Conservation (phyloP, 2,113 vertebrate species). For the Equus quagga region DNA sequence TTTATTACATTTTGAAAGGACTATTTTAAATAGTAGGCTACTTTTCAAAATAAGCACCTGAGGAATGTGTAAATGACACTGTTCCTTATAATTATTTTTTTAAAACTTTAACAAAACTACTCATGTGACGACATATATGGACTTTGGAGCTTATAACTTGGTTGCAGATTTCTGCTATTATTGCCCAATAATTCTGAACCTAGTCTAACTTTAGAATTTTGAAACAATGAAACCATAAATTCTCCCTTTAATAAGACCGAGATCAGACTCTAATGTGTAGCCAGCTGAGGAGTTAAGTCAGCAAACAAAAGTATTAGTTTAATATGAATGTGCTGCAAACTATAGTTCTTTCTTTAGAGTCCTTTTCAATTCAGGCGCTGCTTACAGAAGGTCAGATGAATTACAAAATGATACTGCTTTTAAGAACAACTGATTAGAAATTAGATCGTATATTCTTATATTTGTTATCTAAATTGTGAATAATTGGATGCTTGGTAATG, state of each 20-base stretch:
- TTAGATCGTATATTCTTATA: not conserved
- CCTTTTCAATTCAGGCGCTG: not conserved
- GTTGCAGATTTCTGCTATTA: not conserved
- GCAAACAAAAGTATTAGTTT: not conserved
- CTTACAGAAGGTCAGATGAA: not conserved
- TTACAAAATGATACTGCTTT: not conserved
- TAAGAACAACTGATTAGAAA: not conserved
- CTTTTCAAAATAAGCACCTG: not conserved
- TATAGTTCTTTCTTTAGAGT: not conserved
- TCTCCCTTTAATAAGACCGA: not conserved
- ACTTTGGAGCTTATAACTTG: not conserved
- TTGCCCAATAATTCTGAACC: not conserved
- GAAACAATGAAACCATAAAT: not conserved
- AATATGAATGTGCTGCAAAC: not conserved
- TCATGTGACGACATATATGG: not conserved
- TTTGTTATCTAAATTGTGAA: not conserved
- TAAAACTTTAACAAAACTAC: not conserved
- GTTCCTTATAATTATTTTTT: not conserved
- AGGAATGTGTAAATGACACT: not conserved
- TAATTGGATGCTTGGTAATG: not conserved
- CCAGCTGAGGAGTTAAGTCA: not conserved
- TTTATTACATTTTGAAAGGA: not conserved
- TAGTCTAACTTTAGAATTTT: not conserved
- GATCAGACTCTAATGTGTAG: not conserved
- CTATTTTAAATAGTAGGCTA: not conserved